phyloP scores from a whole-genome alignment of 2,113 vertebrate genomes.

The Pluvialis apricaria region DNA sequence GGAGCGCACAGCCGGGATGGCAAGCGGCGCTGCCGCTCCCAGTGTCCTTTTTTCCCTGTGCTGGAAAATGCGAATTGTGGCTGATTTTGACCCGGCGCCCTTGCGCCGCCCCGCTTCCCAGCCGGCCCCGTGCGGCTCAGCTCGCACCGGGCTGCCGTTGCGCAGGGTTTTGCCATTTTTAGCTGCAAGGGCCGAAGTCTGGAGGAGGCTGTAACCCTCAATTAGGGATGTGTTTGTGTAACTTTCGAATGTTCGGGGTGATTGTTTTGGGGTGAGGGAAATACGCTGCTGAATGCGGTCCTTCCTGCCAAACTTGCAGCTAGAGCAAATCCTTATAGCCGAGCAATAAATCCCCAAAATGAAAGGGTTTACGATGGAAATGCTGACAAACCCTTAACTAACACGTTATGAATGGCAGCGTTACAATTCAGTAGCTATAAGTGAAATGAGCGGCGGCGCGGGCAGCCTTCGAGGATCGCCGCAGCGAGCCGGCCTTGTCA shows the following conservation, averaged over 20 bases:
- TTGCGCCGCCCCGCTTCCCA: accelerated
- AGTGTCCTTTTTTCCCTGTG: background rate
- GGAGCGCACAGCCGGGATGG: accelerated
- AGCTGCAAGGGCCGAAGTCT: background rate
- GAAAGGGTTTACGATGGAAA: background rate
- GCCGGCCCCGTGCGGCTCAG: background rate
- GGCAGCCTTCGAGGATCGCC: background rate
- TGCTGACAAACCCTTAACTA: background rate
- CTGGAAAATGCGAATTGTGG: background rate
- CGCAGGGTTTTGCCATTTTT: background rate
- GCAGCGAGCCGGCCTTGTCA: background rate
- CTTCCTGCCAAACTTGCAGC: background rate
- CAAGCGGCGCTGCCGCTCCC: background rate
- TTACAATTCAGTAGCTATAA: background rate
- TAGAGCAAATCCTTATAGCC: background rate
- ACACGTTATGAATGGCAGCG: accelerated
- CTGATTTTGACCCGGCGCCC: background rate
- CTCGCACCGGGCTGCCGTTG: background rate
- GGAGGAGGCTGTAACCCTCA: background rate
- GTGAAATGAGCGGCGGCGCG: background rate
- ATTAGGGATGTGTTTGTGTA: background rate
- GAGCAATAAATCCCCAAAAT: background rate
- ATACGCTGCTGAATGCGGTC: accelerated
- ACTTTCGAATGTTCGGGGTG: background rate
- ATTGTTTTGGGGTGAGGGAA: background rate